Evolutionary conservation across 2,113 vertebrate species (phyloP), one percentile per base, ranked within the genome.

Genomic region (Melanostigma gelatinosum): DNA sequence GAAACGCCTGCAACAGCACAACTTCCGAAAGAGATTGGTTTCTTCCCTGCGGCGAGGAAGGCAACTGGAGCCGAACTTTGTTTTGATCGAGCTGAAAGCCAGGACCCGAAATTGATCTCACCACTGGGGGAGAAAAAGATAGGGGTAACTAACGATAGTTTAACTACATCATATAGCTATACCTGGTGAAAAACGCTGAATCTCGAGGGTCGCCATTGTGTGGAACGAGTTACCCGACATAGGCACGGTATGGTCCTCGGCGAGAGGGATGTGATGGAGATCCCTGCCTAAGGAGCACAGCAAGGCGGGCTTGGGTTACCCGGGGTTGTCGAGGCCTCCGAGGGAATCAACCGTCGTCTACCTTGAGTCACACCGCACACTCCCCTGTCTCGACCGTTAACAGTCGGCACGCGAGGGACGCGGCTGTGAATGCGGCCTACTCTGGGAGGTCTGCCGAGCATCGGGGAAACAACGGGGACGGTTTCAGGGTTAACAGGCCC

Each of bases 341-440:
- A 79, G 87, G 29, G 36, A 84, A 86, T 84, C 91, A 89, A 80
- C 90, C 89, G 87, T 77, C 68, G 72, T 88, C 83, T 83, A 67
- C 87, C 80, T 63, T 16, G 80, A 89, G 77, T 72, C 15, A 15
- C 88, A 64, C 86, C 71, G 82, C 87, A 6, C 87, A 22, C 55
- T 75, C 63, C 58, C 46, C 57, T 46, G 69, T 85, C 88, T 69
- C n/a, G 44, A 46, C 65, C 69, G 77, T n/a, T 46, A 8, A 76
- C 77, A 67, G 58, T 60, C 80, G 48, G 54, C 82, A 93, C 87
- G 88, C 87, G 87, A 92, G 90, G 82, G 82, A 78, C 93, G 95
- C 65, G 92, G 94, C 92, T 94, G 89, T 86, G 79, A 61, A 91
- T 89, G 90, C 92, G 94, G 94, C 94, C 94, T 94, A 89, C 82